phyloP scores from a whole-genome alignment of 1,140 invertebrate species.

The Drosophila ercepeae region DNA sequence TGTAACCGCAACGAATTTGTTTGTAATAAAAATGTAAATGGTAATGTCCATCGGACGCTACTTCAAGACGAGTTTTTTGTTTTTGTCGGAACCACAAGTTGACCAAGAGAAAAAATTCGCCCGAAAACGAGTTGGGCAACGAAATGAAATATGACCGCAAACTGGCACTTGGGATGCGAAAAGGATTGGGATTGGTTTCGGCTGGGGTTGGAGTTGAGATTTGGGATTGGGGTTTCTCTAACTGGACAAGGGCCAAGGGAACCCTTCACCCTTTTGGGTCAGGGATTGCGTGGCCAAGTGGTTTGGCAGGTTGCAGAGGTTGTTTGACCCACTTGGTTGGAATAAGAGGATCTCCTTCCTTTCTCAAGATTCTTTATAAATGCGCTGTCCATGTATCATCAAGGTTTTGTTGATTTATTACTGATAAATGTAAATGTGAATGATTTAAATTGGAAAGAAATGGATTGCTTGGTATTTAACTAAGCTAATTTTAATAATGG shows the following conservation, averaged over 20 bases:
- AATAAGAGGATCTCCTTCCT: not conserved
- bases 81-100: constrained; percentile 39
- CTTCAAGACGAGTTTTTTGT: constrained; percentile 67
- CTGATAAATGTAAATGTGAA: constrained; percentile 27
- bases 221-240: not conserved
- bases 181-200: constrained; percentile 12
- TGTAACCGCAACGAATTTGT: constrained; percentile 80
- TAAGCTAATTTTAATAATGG: not conserved
- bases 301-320: constrained; percentile 59
- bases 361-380: constrained; percentile 40
- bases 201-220: constrained; percentile 3
- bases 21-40: constrained; percentile 82
- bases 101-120: constrained; percentile 28
- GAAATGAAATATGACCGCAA: constrained; percentile 79
- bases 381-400: constrained; percentile 52
- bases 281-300: constrained; percentile 47
- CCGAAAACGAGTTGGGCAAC: constrained; percentile 60
- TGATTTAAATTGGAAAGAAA: constrained; percentile 30
- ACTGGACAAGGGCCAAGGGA: constrained; percentile 35
- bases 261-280: constrained; percentile 61
- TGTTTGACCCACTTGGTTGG: constrained; percentile 36
- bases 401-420: constrained; percentile 49
- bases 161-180: constrained; percentile 62
- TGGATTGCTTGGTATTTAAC: not conserved
- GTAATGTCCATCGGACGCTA: constrained; percentile 63